Conservation (phyloP, 2,797 vertebrate genomes). For the Hemitrygon akajei region DNA sequence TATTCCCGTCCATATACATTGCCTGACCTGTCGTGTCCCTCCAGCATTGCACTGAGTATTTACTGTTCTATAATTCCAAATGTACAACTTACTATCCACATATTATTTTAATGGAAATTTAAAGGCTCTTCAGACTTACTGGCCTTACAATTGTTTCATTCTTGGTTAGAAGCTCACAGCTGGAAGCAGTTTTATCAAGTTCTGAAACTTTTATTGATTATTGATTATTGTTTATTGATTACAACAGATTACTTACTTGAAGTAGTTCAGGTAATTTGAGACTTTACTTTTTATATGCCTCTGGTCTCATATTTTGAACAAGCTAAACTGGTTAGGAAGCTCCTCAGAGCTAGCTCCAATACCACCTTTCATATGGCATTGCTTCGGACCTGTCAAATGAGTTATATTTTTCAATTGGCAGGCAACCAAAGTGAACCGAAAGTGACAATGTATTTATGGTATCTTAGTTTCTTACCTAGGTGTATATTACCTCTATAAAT, state of each 20-base stretch:
- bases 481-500: background rate
- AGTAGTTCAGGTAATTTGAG: background rate
- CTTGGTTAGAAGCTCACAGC: background rate
- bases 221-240: background rate
- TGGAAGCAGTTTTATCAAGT: background rate
- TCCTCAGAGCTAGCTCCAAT: background rate
- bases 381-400: background rate
- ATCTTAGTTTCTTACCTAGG: too few relatives aligned
- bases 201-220: background rate
- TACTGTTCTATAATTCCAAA: background rate
- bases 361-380: background rate
- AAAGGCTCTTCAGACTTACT: background rate
- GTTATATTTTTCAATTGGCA: background rate
- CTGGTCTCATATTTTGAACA: background rate
- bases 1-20: too few relatives aligned
- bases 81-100: background rate
- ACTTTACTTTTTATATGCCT: background rate
- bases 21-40: too few relatives aligned
- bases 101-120: background rate
- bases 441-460: background rate
- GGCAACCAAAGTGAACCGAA: background rate
- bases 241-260: background rate
- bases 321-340: background rate
- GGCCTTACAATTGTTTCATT: background rate
- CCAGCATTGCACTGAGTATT: too few relatives aligned